Conservation (phyloP, 2,113 vertebrate genomes). For the Nycticryphes semicollaris region DNA sequence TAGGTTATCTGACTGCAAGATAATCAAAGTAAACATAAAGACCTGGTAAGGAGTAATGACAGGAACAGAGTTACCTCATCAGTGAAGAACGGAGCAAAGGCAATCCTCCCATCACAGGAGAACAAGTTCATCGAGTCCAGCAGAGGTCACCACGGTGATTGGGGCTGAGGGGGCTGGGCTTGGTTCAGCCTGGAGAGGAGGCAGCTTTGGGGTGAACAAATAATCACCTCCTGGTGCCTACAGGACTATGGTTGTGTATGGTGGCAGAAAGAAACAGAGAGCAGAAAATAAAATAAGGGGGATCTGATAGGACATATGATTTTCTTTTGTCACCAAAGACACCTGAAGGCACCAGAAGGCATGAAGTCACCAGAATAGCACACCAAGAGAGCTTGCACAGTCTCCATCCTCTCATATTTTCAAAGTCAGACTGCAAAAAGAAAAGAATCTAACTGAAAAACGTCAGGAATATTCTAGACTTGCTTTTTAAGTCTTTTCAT, state of each 20-base stretch:
- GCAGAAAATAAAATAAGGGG: not conserved
- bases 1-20: not conserved
- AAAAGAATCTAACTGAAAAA: not conserved
- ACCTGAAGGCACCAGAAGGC: not conserved
- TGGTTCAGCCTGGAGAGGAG: not conserved
- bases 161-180: not conserved
- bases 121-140: not conserved
- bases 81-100: not conserved
- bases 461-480: not conserved
- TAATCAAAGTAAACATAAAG: not conserved
- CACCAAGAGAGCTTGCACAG: not conserved
- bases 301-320: accelerated
- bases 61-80: not conserved
- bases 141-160: not conserved
- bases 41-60: not conserved
- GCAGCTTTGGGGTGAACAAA: not conserved
- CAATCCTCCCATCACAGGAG: not conserved
- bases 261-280: not conserved
- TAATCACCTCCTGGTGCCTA: not conserved
- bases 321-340: not conserved
- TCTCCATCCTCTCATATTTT: not conserved
- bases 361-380: not conserved
- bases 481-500: not conserved
- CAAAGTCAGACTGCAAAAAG: not conserved
- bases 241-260: not conserved